phyloP scores from a whole-genome alignment of 2,797 vertebrate species.

The Tolypeutes matacus region DNA sequence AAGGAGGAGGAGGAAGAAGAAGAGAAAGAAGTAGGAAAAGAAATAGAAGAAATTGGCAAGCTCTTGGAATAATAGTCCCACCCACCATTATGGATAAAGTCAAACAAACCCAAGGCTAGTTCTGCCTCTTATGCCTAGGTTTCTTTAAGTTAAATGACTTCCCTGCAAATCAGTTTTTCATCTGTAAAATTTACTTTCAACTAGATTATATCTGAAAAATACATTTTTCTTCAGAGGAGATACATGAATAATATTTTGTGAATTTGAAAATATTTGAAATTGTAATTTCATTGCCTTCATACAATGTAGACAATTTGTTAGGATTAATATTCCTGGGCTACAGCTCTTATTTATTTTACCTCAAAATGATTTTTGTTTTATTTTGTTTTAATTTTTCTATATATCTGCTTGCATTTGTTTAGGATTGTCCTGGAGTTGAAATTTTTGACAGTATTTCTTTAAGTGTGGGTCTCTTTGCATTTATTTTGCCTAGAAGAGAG shows the following conservation, averaged over 20 bases:
- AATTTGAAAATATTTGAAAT: conserved; percentile 38
- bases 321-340: background rate
- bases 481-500: background rate
- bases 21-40: background rate
- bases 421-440: background rate
- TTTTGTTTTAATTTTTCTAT: background rate
- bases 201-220: background rate
- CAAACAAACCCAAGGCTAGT: background rate
- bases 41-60: background rate
- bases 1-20: background rate
- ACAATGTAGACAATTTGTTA: background rate
- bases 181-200: background rate
- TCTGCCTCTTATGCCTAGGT: background rate
- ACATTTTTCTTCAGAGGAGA: background rate
- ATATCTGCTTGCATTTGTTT: background rate
- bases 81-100: background rate
- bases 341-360: background rate
- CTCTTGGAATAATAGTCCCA: background rate
- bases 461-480: background rate
- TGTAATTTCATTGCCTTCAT: background rate
- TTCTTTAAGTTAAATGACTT: background rate
- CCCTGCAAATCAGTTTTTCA: background rate
- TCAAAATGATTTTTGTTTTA: background rate
- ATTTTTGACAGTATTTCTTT: background rate
- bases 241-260: background rate